phyloP scores from a whole-genome alignment of 2,113 vertebrate species.

The Melanerpes formicivorus region DNA sequence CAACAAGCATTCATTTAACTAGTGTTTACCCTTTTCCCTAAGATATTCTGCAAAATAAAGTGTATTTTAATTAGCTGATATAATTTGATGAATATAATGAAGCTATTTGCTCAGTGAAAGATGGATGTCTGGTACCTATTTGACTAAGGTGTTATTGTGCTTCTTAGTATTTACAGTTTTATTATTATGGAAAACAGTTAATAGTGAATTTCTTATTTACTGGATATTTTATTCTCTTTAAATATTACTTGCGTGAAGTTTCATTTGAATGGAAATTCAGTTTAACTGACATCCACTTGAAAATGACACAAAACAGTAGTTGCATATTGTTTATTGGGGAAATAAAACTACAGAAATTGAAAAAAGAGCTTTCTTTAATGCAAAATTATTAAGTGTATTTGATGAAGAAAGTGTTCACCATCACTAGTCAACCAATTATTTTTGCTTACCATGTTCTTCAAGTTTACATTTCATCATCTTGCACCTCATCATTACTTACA shows the following conservation, averaged over 20 bases:
- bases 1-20: slow-evolving; percentile 8
- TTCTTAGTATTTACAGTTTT: neutral
- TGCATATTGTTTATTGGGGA: neutral
- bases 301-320: neutral
- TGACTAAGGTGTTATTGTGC: neutral
- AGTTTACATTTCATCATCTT: neutral
- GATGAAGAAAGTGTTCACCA: neutral
- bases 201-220: neutral
- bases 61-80: slow-evolving; percentile 6
- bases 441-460: neutral
- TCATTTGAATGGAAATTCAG: neutral
- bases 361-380: neutral
- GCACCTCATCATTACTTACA: neutral
- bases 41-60: neutral
- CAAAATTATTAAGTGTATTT: neutral
- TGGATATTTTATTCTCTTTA: neutral
- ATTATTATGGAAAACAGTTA: neutral
- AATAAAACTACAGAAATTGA: neutral
- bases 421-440: neutral
- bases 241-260: neutral
- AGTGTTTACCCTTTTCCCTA: neutral
- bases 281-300: neutral
- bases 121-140: neutral
- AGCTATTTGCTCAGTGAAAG: neutral
- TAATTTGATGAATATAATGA: slow-evolving; percentile 22